Evolutionary conservation across 2,888 invertebrate genomes (phyloP).

Genomic region (Itoplectis maculator): DNA sequence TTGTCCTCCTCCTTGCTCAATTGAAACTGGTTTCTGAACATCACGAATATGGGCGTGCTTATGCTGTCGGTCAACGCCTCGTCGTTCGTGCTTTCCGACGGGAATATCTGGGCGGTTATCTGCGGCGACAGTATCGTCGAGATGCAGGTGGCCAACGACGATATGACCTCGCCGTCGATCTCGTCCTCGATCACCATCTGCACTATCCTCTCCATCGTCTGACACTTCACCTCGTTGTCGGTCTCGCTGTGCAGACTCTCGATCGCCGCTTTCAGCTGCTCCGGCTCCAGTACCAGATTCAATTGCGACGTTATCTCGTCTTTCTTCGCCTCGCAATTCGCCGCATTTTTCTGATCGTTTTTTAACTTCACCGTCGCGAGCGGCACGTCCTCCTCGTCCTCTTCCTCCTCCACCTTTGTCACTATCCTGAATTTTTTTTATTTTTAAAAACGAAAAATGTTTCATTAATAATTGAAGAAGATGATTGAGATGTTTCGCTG

Average conservation of each 20-base stretch:
- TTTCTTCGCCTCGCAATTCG: conserved; percentile 79
- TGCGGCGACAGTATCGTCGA: conserved; percentile 86
- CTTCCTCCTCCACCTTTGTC: conserved; percentile 83
- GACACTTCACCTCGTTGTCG: conserved; percentile 87
- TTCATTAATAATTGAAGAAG: not conserved
- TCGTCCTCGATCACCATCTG: conserved; percentile 88
- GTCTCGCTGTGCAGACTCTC: conserved; percentile 87
- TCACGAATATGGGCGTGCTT: conserved; percentile 93
- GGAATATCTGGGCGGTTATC: conserved; percentile 85
- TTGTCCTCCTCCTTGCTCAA: conserved; percentile 90
- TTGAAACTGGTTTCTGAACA: conserved; percentile 93
- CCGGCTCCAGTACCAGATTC: conserved; percentile 82
- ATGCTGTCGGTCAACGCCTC: conserved; percentile 90
- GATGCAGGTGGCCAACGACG: conserved; percentile 87
- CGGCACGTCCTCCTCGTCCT: conserved; percentile 91
- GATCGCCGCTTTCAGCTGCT: conserved; percentile 86
- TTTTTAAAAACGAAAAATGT: not conserved
- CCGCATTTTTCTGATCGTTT: conserved; percentile 80
- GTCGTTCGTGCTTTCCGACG: conserved; percentile 86
- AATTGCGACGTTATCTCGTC: conserved; percentile 80
- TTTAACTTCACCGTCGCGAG: conserved; percentile 91
- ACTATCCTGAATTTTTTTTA: conserved; percentile 76
- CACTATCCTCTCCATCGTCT: conserved; percentile 88
- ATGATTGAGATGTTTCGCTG: not conserved
- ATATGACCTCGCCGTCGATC: conserved; percentile 87